Evolutionary conservation across 2,888 invertebrate species (phyloP), one percentile per base, ranked within the genome.

Genomic region (Ophion ellenae): DNA sequence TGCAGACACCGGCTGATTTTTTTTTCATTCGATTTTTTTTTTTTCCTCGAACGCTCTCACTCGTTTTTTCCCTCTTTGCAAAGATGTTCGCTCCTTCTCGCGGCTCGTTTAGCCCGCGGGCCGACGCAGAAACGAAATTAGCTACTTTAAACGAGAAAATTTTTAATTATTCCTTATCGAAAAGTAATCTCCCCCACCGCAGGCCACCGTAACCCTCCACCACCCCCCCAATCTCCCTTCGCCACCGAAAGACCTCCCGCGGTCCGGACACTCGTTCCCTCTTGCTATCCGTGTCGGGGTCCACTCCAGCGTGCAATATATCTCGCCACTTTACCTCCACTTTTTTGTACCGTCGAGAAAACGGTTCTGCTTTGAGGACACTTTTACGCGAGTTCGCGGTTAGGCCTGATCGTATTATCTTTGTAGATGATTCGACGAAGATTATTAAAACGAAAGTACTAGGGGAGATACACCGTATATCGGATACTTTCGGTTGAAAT

Each of bases 121-220:
- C 80, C 86, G 88, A 89, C 87, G 90, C 88, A 90, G 90, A 90
- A 90, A 91, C 90, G 90, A 93, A 93, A 93, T 93, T 93, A 94
- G 92, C 93, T 91, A 90, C 92, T 91, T 94, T 93, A 93, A 94
- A 93, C 92, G 94, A 94, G 93, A 93, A 93, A 93, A 93, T 93
- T 94, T 94, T 94, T 94, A 94, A 94, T 94, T 94, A 94, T 94
- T 93, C 92, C 94, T 94, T 94, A 94, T 94, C 94, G 94, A 92
- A 94, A 94, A 94, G 93, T 92, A 91, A 94, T 94, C 94, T 94
- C 89, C 90, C 47, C 90, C 88, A 88, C 79, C 69, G 73, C 84
- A 70, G 59, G 69, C 78, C 40, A 71, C 67, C 86, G 47, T 79
- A 47, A 47, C 82, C 75, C 32, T 74, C 57, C 73, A 71, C 70